A percentile compares a stretch with the other conserved stretches of the same genome.
Conservation (phyloP, 2,113 vertebrate genomes). For the Psammodynastes pulverulentus region DNA sequence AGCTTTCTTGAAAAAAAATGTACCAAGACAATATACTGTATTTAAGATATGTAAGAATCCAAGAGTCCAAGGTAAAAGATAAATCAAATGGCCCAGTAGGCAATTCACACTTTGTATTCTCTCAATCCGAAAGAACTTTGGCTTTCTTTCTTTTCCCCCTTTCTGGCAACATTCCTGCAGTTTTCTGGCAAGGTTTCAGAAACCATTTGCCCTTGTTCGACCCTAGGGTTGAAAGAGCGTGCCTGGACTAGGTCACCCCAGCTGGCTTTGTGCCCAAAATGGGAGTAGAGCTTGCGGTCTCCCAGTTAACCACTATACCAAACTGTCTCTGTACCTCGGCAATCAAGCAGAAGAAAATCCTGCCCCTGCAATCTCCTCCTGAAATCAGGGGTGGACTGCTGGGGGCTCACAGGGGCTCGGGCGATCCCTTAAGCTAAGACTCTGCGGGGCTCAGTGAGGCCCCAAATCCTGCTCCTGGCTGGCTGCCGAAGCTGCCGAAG, state of each 20-base stretch:
- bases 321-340: not conserved
- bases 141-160: too few relatives aligned
- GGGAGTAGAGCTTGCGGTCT: not conserved
- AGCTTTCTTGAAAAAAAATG: not conserved
- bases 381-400: too few relatives aligned
- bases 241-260: not conserved
- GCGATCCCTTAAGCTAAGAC: too few relatives aligned
- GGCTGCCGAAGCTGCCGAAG: too few relatives aligned
- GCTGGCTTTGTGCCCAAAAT: not conserved
- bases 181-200: not conserved
- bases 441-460: too few relatives aligned
- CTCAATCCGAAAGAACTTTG: not conserved
- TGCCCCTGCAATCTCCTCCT: not conserved
- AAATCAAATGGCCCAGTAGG: not conserved
- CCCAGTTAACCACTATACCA: not conserved
- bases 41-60: not conserved
- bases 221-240: not conserved
- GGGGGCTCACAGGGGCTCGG: too few relatives aligned
- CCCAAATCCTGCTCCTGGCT: too few relatives aligned
- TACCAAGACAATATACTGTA: not conserved
- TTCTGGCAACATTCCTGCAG: not conserved
- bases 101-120: not conserved
- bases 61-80: not conserved
- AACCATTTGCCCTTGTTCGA: not conserved
- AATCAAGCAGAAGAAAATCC: not conserved